These are phyloP conservation scores for Lytechinus pictus DNA, from an alignment of 35 echinoderm and acorn worm genomes.

Conservation along the genomic window DNA sequence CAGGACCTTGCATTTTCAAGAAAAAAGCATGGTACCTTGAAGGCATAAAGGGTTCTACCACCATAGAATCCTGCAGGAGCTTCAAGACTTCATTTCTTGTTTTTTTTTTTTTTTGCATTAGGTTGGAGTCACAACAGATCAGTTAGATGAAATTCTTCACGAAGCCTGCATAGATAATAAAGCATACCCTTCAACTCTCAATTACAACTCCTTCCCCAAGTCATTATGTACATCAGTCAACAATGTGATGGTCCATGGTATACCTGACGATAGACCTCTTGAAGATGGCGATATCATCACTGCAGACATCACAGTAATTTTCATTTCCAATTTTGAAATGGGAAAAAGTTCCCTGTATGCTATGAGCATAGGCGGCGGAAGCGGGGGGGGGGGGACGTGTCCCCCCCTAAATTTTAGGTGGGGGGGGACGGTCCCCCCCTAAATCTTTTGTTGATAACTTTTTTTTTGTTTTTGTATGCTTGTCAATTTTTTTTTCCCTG, in stretches of 20 bases:
- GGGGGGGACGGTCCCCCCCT: too few species aligned
- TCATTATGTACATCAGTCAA: constrained; percentile 98
- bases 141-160: constrained; percentile 82
- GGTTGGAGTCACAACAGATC: constrained; percentile 95
- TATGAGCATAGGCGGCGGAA: too few species aligned
- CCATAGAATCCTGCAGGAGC: too few species aligned
- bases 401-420: too few species aligned
- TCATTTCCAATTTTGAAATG: not conserved
- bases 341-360: too few species aligned
- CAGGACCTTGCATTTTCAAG: too few species aligned
- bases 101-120: constrained; percentile 29
- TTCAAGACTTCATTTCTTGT: not conserved
- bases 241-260: constrained; percentile 92
- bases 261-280: constrained; percentile 87
- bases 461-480: too few species aligned
- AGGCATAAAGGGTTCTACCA: too few species aligned
- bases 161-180: constrained; percentile 83
- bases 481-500: too few species aligned
- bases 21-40: too few species aligned
- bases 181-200: constrained; percentile 91
- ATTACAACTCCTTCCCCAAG: constrained; percentile 91
- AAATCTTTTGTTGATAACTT: too few species aligned
- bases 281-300: constrained; percentile 93
- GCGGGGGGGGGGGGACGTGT: too few species aligned
- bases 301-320: constrained; percentile 85